These are phyloP conservation scores for Drosophila kambysellisi DNA, from an alignment of 2,888 invertebrate genomes.

Conservation along the genomic window DNA sequence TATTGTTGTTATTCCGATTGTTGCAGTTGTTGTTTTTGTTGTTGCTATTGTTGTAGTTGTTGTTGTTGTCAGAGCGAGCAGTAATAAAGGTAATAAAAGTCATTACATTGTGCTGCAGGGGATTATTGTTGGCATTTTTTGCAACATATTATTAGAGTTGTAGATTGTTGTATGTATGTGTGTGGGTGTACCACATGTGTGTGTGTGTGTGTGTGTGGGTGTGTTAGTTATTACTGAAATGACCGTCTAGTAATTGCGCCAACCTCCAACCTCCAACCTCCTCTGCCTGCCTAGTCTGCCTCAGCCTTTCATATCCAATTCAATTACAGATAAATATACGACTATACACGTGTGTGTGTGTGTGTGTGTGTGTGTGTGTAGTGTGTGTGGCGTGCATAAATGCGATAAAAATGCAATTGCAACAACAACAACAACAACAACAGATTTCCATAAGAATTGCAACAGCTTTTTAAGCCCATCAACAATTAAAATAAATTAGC, in stretches of 20 bases:
- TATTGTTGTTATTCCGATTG: constrained; percentile 24
- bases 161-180: constrained; percentile 14
- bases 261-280: not conserved
- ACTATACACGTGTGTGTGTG: constrained; percentile 4
- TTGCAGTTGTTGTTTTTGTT: constrained; percentile 43
- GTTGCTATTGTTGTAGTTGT: constrained; percentile 13
- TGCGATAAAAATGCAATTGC: constrained; percentile 27
- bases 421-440: constrained; percentile 26
- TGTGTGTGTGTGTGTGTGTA: constrained; percentile 6
- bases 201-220: constrained; percentile 12
- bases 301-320: constrained; percentile 49
- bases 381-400: constrained; percentile 6
- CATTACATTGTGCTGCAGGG: constrained; percentile 79
- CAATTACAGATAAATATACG: constrained; percentile 65
- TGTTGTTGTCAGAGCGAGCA: constrained; percentile 50
- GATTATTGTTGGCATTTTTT: constrained; percentile 69
- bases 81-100: constrained; percentile 81
- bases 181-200: constrained; percentile 15
- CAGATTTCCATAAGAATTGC: constrained; percentile 11
- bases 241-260: constrained; percentile 5
- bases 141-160: constrained; percentile 66
- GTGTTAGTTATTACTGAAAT: constrained; percentile 14
- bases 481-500: constrained; percentile 75
- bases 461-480: constrained; percentile 32
- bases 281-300: not conserved